phyloP scores from a whole-genome alignment of 2,888 invertebrate genomes.

The Reticulitermes lucifugus region DNA sequence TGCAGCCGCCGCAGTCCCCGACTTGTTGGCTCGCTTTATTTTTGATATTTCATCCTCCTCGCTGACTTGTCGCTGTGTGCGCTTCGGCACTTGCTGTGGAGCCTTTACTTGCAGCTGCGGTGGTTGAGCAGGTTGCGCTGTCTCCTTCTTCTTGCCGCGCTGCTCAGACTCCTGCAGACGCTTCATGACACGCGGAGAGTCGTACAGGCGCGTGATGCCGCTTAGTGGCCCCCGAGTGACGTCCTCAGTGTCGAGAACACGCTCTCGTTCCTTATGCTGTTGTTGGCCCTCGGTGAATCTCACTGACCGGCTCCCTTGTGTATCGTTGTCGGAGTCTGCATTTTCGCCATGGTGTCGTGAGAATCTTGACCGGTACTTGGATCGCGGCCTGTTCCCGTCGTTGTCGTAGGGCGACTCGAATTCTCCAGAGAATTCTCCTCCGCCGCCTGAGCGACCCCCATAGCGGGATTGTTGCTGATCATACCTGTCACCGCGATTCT shows the following conservation, averaged over 20 bases:
- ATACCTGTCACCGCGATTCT: conserved; percentile 47
- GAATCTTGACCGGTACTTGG: conserved; percentile 78
- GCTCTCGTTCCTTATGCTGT: conserved; percentile 68
- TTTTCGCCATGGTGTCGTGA: conserved; percentile 67
- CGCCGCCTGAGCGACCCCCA: conserved; percentile 62
- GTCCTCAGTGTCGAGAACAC: conserved; percentile 89
- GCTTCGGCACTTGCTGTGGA: conserved; percentile 55
- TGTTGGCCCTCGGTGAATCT: conserved; percentile 50
- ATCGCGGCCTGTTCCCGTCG: conserved; percentile 72
- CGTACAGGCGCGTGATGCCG: conserved; percentile 88
- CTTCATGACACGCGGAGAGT: conserved; percentile 91
- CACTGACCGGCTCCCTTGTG: conserved; percentile 56
- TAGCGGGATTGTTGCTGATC: conserved; percentile 60
- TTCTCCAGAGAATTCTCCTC: conserved; percentile 71
- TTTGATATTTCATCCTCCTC: conserved; percentile 92
- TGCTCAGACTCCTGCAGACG: conserved; percentile 83
- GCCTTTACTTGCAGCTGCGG: conserved; percentile 57
- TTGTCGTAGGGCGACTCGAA: conserved; percentile 72
- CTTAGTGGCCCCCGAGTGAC: conserved; percentile 83
- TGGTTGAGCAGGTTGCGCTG: conserved; percentile 61
- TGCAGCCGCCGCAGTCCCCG: conserved; percentile 54
- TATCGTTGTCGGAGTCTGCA: conserved; percentile 63
- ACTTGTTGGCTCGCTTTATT: conserved; percentile 89
- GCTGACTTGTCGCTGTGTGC: conserved; percentile 80
- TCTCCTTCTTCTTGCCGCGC: conserved; percentile 65